Percentiles rank a stretch among this genome's conserved stretches.
These are phyloP conservation scores for Corbicula japonica DNA, from an alignment of 2,888 invertebrate genomes.

Conservation along the genomic window DNA sequence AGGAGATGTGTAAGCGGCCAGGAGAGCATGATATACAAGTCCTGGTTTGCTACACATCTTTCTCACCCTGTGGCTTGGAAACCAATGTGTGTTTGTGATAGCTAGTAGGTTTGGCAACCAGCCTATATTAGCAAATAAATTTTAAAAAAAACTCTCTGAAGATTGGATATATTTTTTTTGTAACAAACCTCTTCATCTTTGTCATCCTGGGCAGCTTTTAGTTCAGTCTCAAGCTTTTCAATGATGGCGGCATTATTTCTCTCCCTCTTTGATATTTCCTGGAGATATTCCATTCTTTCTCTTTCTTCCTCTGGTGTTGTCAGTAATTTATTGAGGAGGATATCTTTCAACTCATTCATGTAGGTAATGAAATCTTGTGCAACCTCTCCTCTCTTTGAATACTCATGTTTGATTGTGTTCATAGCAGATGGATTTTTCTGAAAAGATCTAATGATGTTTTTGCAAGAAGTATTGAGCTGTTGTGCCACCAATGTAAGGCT, in stretches of 20 bases:
- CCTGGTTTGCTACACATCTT: too few relatives aligned
- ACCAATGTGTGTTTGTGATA: too few relatives aligned
- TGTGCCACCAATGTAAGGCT: conserved; percentile 82
- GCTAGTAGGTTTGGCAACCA: too few relatives aligned
- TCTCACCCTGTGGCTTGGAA: too few relatives aligned
- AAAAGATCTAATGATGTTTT: conserved; percentile 83
- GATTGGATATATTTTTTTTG: too few relatives aligned
- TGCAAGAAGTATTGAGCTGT: conserved; percentile 83
- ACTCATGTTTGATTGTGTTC: conserved; percentile 75
- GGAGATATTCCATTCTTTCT: conserved; percentile 84
- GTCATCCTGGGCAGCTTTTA: conserved; percentile 83
- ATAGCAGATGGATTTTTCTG: conserved; percentile 81
- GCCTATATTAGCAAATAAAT: too few relatives aligned
- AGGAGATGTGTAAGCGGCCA: too few relatives aligned
- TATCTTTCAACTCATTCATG: conserved; percentile 83
- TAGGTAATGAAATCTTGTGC: conserved; percentile 70
- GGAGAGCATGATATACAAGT: too few relatives aligned
- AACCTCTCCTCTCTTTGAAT: conserved; percentile 52
- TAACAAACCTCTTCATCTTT: conserved; percentile 84
- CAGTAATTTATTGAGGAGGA: conserved; percentile 84
- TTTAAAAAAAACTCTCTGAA: too few relatives aligned
- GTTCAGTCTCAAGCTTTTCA: conserved; percentile 84
- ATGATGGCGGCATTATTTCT: conserved; percentile 84
- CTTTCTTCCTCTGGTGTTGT: conserved; percentile 86
- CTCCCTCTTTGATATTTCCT: conserved; percentile 83